phyloP scores from a whole-genome alignment of 1,140 invertebrate species.

The Heliconius eleuchia region DNA sequence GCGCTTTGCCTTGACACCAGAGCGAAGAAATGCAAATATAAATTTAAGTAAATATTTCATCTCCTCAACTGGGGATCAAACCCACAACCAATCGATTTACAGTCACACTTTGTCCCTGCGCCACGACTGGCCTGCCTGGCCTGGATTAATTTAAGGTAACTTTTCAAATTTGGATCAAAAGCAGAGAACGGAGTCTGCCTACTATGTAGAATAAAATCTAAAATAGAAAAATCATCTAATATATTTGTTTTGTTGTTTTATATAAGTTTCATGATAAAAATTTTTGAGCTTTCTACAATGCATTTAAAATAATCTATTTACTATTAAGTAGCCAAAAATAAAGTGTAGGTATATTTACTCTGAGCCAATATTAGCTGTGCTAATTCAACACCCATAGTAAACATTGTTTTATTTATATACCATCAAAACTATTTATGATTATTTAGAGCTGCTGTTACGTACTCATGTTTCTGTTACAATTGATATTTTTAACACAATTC shows the following conservation, averaged over 20 bases:
- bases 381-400: neutral
- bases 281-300: neutral
- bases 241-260: neutral
- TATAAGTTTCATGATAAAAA: neutral
- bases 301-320: neutral
- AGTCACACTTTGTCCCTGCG: no score
- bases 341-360: neutral
- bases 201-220: no score
- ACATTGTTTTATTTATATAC: constrained; percentile 4
- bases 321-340: neutral
- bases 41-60: no score
- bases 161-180: neutral
- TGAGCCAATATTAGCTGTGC: constrained; percentile 8
- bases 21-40: no score
- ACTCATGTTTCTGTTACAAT: no score
- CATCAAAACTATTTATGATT: neutral
- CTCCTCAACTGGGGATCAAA: no score
- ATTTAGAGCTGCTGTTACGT: neutral
- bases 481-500: no score
- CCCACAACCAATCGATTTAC: no score
- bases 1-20: no score
- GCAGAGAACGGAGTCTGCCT: neutral
- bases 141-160: no score
- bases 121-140: no score
- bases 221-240: neutral